A percentile compares a stretch with the other conserved stretches of the same genome.
phyloP scores from a whole-genome alignment of 2,113 vertebrate genomes.

The Xerus inauris region DNA sequence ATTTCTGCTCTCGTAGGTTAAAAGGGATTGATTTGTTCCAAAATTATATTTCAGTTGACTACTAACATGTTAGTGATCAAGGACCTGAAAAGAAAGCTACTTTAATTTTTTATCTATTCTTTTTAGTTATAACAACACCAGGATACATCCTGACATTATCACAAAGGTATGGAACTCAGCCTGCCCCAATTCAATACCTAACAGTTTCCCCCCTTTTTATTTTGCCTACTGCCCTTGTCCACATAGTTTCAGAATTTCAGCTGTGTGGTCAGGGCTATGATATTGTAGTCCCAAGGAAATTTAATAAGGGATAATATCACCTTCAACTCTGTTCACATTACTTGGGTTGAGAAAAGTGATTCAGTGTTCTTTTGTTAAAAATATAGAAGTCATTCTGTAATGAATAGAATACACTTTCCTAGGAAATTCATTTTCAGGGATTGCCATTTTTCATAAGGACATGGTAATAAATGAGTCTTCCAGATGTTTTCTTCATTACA shows the following conservation, averaged over 20 bases:
- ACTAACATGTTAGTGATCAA: not conserved
- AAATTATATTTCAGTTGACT: not conserved
- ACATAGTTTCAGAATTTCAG: not conserved
- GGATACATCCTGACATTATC: too few relatives aligned
- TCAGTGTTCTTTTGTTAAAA: not conserved
- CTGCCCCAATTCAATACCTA: too few relatives aligned
- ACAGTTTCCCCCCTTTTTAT: not conserved
- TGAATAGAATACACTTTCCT: not conserved
- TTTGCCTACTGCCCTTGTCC: not conserved
- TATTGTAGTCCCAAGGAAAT: not conserved
- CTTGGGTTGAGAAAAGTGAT: not conserved
- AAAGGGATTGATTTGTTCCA: not conserved
- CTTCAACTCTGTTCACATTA: not conserved
- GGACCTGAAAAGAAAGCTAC: not conserved
- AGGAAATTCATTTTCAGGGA: not conserved
- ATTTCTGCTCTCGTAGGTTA: not conserved
- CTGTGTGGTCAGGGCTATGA: not conserved
- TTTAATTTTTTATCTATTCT: too few relatives aligned
- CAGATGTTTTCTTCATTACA: conserved; percentile 6
- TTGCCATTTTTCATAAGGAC: not conserved
- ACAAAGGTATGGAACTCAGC: too few relatives aligned
- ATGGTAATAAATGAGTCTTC: not conserved
- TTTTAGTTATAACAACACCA: too few relatives aligned
- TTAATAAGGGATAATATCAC: not conserved
- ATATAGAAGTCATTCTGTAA: not conserved